Base-by-base conservation (phyloP, 2,888 invertebrate genomes). In the Melipona bicolor region DNA sequence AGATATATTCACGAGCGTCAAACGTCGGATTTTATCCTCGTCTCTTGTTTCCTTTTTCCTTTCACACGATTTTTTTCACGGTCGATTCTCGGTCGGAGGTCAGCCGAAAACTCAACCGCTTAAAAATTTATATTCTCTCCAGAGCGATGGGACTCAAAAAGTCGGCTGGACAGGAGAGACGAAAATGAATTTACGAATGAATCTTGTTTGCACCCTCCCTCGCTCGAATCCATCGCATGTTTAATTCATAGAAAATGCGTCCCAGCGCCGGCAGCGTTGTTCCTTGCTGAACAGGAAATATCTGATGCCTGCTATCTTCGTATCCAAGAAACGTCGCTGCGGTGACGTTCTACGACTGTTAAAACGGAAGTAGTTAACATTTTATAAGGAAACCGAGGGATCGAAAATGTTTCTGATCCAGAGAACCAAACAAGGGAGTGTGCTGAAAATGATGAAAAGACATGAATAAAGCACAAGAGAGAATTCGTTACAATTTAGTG, bases 121-220 rank as follows among this genome's bases (percentile, higher is more conserved):
- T 79, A 61, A 81, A 64, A 76, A 77, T 81, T 77, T 36, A 77
- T 81, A 64, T 50, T 52, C 78, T 17, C 62, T 36, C n/a, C 73
- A 17, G 32, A 19, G 21, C 36, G 43, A 56, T 21, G 17, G n/a
- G 9, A 21, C n/a, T 50, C 6, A 6, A 21, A 52, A 27, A 59
- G 56, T n/a, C 27, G 32, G 32, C 32, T 32, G 32, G 32, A 32
- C 32, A 32, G 32, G 32, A 4, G 4, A 32, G 32, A 32, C 13
- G 24, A 56, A 82, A 89, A 85, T 84, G 79, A 89, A 88, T 88
- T 88, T 85, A 80, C 81, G 85, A 79, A 87, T 88, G 85, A 79
- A 87, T 88, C 85, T 79, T 70, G 85, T 85, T 88, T 72, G 76
- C 76, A 72, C 67, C 56, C 24, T 71, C 59, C 68, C 56, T 36